phyloP scores from a whole-genome alignment of 2,888 invertebrate species.

The Eupelmus urozonus region DNA sequence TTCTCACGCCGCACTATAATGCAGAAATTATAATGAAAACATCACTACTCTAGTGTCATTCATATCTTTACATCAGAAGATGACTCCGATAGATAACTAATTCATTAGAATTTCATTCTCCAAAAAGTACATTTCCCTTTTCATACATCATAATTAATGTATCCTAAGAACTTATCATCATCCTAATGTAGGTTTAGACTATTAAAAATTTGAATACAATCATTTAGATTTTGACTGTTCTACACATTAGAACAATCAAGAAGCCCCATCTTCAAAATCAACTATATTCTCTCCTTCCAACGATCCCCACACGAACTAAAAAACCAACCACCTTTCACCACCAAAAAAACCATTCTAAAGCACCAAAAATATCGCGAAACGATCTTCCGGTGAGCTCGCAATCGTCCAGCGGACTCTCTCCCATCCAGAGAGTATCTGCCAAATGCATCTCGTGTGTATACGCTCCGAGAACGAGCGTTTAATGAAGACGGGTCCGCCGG shows the following conservation, averaged over 20 bases:
- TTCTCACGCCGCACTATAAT: conserved; percentile 14
- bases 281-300: no score
- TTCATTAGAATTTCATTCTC: conserved; percentile 19
- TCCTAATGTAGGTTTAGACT: no score
- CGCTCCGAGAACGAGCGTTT: conserved; percentile 21
- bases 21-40: conserved; percentile 9
- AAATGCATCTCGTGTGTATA: conserved; percentile 7
- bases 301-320: no score
- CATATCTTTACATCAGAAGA: conserved; percentile 16
- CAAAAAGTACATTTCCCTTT: conserved; percentile 11
- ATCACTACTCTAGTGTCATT: neutral
- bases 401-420: neutral
- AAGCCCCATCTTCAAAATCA: no score
- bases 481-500: conserved; percentile 34
- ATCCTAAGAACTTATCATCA: no score
- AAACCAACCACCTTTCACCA: no score
- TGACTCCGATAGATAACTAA: conserved; percentile 11
- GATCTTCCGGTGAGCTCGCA: conserved; percentile 18
- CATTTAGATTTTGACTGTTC: no score
- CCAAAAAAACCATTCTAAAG: neutral
- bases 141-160: neutral
- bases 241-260: no score
- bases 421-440: neutral
- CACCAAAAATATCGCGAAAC: neutral
- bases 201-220: neutral